Conservation (phyloP, 2,113 vertebrate species). For the Mesocricetus auratus region DNA sequence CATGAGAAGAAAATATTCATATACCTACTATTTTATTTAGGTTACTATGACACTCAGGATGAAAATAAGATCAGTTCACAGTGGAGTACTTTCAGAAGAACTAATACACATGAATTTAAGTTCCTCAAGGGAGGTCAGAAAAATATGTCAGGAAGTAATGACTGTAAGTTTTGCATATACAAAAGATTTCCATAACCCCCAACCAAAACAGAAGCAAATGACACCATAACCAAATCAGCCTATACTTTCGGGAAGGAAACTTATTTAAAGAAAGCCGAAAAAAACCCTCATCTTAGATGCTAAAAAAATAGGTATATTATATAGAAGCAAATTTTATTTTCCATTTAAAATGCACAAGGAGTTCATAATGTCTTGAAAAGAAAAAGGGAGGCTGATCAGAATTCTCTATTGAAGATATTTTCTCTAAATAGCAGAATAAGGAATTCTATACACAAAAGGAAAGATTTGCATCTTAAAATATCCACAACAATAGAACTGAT, state of each 20-base stretch:
- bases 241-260: background rate
- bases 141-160: background rate
- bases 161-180: background rate
- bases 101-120: background rate
- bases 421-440: background rate
- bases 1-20: background rate
- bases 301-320: background rate
- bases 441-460: background rate
- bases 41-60: background rate
- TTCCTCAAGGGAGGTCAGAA: background rate
- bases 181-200: background rate
- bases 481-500: background rate
- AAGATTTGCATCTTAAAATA: background rate
- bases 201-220: background rate
- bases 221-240: background rate
- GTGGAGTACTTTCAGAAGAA: background rate
- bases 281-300: no score
- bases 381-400: background rate
- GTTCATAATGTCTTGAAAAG: background rate
- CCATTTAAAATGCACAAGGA: background rate
- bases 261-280: background rate
- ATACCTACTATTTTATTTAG: background rate
- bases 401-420: background rate
- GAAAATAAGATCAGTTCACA: background rate
- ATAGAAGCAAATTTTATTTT: background rate